Percentiles rank a stretch among this genome's conserved stretches.
phyloP scores from a whole-genome alignment of 2,888 invertebrate species.

The Lasioglossum zephyrum region DNA sequence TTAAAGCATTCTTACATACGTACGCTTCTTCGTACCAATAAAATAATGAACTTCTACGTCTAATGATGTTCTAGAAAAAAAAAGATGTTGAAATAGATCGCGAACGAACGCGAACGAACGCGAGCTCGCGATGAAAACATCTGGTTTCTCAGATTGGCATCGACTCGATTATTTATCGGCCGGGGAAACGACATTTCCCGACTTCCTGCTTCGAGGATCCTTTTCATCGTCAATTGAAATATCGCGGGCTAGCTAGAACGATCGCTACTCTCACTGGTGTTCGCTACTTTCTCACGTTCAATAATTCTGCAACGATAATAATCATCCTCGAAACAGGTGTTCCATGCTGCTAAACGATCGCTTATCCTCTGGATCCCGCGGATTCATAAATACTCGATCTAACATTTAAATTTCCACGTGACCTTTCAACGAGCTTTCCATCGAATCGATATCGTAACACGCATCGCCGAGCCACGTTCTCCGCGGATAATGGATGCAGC shows the following conservation, averaged over 20 bases:
- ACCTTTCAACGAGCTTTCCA: constrained; percentile 12
- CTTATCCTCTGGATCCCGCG: constrained; percentile 3
- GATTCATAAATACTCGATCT: neutral
- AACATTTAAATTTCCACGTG: neutral
- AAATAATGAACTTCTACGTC: neutral
- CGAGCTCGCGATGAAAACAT: neutral
- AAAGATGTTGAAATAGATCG: neutral
- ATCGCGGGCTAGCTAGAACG: neutral
- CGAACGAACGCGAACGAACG: neutral
- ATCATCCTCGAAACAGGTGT: neutral
- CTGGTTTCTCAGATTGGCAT: neutral
- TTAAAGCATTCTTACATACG: too few relatives aligned
- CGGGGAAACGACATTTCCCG: neutral
- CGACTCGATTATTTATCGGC: neutral
- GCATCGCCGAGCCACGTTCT: neutral
- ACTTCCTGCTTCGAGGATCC: neutral
- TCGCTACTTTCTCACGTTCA: constrained; percentile 23
- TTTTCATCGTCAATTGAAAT: neutral
- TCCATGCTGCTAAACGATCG: neutral
- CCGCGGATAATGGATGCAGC: neutral
- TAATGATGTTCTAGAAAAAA: neutral
- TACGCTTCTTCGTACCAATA: neutral
- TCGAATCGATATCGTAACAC: neutral
- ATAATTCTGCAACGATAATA: neutral
- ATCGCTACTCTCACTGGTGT: constrained; percentile 15